A percentile compares a stretch with the other conserved stretches of the same genome.
These are phyloP conservation scores for Drosophila dives DNA, from an alignment of 2,888 invertebrate species.

Conservation along the genomic window DNA sequence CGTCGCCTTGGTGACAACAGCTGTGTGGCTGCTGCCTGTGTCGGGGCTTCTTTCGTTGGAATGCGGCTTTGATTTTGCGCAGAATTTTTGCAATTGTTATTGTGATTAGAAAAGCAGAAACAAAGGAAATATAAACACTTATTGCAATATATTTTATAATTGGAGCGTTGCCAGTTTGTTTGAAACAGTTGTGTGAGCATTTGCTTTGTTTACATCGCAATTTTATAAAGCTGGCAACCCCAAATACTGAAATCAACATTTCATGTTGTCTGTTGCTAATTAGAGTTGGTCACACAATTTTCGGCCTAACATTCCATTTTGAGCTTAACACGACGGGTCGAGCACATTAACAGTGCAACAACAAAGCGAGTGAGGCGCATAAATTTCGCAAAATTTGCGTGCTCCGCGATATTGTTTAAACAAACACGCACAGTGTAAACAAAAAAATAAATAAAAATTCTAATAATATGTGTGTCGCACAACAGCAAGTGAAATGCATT, in stretches of 20 bases:
- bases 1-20: slow-evolving; percentile 28
- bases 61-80: slow-evolving; percentile 82
- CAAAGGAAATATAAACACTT: slow-evolving; percentile 24
- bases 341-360: slow-evolving; percentile 54
- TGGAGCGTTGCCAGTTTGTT: slow-evolving; percentile 36
- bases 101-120: slow-evolving; percentile 6
- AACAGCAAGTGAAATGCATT: slow-evolving; percentile 13
- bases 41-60: slow-evolving; percentile 82
- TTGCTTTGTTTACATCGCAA: slow-evolving; percentile 29
- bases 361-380: slow-evolving; percentile 55
- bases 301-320: slow-evolving; percentile 26
- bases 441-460: slow-evolving; percentile 36
- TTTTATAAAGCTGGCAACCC: slow-evolving; percentile 6
- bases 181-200: slow-evolving; percentile 25
- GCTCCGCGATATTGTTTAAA: slow-evolving; percentile 53
- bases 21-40: slow-evolving; percentile 41
- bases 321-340: slow-evolving; percentile 40
- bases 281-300: slow-evolving; percentile 11
- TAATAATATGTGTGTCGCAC: slow-evolving; percentile 16
- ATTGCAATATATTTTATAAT: slow-evolving; percentile 12
- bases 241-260: slow-evolving; percentile 17
- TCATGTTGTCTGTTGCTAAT: background rate
- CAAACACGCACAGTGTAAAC: slow-evolving; percentile 48
- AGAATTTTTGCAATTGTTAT: slow-evolving; percentile 80
- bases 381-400: slow-evolving; percentile 53